These are phyloP conservation scores for Rhopalosiphum nymphaeae DNA, from an alignment of 2,888 invertebrate genomes.

Conservation along the genomic window DNA sequence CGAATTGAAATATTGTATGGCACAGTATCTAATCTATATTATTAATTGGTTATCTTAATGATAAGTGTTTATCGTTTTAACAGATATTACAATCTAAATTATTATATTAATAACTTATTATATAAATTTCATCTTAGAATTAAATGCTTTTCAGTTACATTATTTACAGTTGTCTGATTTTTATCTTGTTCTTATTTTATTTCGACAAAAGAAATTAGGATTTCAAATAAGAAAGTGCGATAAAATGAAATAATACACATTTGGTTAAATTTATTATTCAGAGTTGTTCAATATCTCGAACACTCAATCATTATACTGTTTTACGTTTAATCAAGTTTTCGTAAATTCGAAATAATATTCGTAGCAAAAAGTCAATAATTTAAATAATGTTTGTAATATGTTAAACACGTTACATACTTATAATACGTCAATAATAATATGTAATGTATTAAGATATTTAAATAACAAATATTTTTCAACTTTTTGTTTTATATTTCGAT, in stretches of 20 bases:
- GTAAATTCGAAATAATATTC: neutral
- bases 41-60: constrained; percentile 12
- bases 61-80: neutral
- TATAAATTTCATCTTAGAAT: neutral
- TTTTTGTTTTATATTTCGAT: neutral
- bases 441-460: neutral
- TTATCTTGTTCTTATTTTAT: neutral
- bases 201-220: neutral
- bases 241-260: neutral
- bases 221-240: neutral
- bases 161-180: neutral
- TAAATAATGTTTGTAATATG: neutral
- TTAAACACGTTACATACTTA: neutral
- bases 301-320: neutral
- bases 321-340: neutral
- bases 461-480: neutral
- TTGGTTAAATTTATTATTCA: neutral
- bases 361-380: neutral
- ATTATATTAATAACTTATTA: neutral
- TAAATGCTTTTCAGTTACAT: neutral
- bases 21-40: neutral
- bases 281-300: neutral
- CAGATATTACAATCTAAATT: neutral
- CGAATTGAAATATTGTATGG: neutral
- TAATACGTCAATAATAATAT: neutral